Evolutionary conservation across 2,113 vertebrate genomes (phyloP).

Genomic region (Silurus glanis): DNA sequence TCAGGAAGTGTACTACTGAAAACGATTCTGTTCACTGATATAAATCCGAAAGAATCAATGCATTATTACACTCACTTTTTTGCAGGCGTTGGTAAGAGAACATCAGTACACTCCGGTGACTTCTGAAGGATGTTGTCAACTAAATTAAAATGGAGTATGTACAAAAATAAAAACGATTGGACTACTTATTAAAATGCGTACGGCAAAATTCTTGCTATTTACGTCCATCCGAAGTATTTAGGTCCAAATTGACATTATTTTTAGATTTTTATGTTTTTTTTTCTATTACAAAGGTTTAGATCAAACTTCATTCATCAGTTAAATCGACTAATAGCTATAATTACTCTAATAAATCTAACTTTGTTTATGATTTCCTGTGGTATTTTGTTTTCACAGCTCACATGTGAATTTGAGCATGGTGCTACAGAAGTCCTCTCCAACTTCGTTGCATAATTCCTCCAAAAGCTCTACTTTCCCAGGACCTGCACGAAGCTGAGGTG

Average conservation of each 20-base stretch:
- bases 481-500: constrained; percentile 70
- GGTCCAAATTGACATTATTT: background rate
- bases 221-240: background rate
- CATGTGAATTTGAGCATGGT: constrained; percentile 81
- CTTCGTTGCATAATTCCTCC: constrained; percentile 75
- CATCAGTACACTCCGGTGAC: constrained; percentile 68
- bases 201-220: background rate
- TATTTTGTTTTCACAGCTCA: constrained; percentile 57
- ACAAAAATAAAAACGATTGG: background rate
- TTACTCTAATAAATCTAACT: background rate
- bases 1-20: constrained; percentile 75
- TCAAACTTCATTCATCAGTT: background rate
- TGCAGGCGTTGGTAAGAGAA: constrained; percentile 66
- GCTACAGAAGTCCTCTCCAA: constrained; percentile 76
- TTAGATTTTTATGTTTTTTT: background rate
- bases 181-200: background rate
- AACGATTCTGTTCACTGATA: constrained; percentile 1
- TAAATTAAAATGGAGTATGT: constrained; percentile 56
- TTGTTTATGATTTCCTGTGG: background rate
- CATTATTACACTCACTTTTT: constrained; percentile 70
- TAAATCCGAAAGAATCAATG: constrained; percentile 1
- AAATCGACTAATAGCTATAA: background rate
- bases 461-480: constrained; percentile 66
- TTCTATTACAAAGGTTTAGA: background rate
- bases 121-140: constrained; percentile 77